phyloP scores from a whole-genome alignment of 2,797 vertebrate species.

The Spheniscus humboldti region DNA sequence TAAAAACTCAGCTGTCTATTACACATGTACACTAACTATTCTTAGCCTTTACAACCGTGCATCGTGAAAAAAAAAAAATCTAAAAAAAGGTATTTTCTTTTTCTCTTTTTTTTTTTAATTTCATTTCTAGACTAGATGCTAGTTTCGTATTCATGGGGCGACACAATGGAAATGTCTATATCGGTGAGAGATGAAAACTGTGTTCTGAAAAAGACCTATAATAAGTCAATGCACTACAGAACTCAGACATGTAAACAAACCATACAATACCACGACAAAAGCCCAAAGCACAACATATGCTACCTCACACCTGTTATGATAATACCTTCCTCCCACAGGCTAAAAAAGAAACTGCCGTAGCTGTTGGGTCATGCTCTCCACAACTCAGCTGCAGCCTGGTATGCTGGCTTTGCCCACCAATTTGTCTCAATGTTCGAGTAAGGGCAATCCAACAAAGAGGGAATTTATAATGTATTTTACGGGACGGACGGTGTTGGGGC shows the following conservation, averaged over 20 bases:
- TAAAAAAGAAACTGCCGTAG: slow-evolving; percentile 30
- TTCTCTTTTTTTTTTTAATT: neutral
- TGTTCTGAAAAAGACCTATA: slow-evolving; percentile 6
- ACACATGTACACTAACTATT: neutral
- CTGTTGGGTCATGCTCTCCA: neutral
- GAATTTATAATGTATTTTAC: neutral
- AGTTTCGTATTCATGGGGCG: neutral
- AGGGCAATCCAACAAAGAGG: neutral
- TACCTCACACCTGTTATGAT: slow-evolving; percentile 66
- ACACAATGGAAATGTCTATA: neutral
- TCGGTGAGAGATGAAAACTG: slow-evolving; percentile 10
- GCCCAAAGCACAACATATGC: slow-evolving; percentile 35
- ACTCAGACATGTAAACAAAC: slow-evolving; percentile 56
- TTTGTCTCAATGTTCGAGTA: neutral
- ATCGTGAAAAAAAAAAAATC: neutral
- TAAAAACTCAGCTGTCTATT: neutral
- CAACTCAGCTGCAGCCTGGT: slow-evolving; percentile 1
- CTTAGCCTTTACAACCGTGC: neutral
- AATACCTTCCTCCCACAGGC: slow-evolving; percentile 57
- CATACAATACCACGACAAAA: slow-evolving; percentile 17
- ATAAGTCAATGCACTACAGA: neutral
- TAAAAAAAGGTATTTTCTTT: slow-evolving; percentile 7
- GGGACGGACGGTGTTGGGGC: neutral
- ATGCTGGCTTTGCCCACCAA: neutral
- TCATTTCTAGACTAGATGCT: neutral